A percentile compares a stretch with the other conserved stretches of the same genome.
Evolutionary conservation across 2,888 invertebrate genomes (phyloP).

Genomic region (Tetranychus piercei): DNA sequence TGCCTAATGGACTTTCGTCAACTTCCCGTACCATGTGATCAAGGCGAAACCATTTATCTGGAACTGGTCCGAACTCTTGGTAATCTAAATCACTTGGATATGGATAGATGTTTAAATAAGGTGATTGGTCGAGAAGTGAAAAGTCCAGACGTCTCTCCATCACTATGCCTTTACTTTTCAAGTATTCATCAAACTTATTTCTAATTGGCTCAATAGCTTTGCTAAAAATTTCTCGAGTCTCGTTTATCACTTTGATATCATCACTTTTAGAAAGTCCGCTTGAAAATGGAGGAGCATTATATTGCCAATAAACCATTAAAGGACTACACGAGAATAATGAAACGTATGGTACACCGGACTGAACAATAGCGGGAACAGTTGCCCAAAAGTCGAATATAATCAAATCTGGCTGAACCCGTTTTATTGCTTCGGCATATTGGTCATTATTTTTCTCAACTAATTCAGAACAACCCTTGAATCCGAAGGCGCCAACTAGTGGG

Average conservation of each 20-base stretch:
- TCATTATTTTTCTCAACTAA: neutral
- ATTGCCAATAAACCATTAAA: neutral
- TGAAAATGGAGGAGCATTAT: neutral
- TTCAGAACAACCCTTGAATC: neutral
- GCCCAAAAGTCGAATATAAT: neutral
- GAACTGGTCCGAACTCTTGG: neutral
- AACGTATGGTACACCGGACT: neutral
- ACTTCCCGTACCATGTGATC: neutral
- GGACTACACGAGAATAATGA: neutral
- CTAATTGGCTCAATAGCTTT: neutral
- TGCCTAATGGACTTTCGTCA: neutral
- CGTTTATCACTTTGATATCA: neutral
- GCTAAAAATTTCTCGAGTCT: neutral
- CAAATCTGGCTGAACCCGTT: neutral
- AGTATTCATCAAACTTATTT: neutral
- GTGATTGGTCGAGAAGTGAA: neutral
- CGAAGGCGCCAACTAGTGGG: neutral
- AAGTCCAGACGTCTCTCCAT: neutral
- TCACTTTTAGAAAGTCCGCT: neutral
- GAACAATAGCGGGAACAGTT: neutral
- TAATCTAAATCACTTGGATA: constrained; percentile 10
- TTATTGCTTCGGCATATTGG: neutral
- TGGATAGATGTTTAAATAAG: neutral
- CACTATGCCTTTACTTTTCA: neutral
- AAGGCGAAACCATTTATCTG: neutral